A percentile compares a stretch with the other conserved stretches of the same genome.
phyloP scores from a whole-genome alignment of 2,888 invertebrate species.

The Bugula neritina region DNA sequence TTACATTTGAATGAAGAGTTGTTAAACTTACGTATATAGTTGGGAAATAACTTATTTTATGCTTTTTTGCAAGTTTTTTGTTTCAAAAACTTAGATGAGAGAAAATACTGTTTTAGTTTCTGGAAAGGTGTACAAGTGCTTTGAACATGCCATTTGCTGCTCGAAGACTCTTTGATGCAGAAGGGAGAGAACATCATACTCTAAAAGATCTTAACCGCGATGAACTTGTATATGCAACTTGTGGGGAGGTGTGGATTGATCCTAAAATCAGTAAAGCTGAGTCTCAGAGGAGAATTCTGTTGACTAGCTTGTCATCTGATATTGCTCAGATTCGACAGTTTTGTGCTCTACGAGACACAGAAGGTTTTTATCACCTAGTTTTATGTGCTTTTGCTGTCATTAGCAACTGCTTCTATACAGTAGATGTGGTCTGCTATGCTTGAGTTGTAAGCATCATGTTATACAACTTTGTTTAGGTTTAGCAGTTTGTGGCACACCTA shows the following conservation, averaged over 20 bases:
- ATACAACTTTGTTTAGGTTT: too few species aligned
- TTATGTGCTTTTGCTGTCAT: too few species aligned
- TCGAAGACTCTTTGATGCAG: slow-evolving; percentile 47
- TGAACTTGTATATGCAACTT: slow-evolving; percentile 47
- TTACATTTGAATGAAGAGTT: not conserved
- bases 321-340: slow-evolving; percentile 48
- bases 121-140: slow-evolving; percentile 47
- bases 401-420: too few species aligned
- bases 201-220: slow-evolving; percentile 44
- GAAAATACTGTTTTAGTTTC: slow-evolving; percentile 47
- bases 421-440: too few species aligned
- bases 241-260: slow-evolving; percentile 51
- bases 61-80: too few species aligned
- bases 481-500: too few species aligned
- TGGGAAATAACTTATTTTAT: too few species aligned
- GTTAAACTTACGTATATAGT: too few species aligned
- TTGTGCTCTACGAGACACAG: slow-evolving; percentile 44
- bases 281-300: slow-evolving; percentile 46
- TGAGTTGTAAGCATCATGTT: too few species aligned
- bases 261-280: slow-evolving; percentile 47
- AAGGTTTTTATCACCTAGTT: too few species aligned
- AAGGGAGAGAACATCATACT: slow-evolving; percentile 48
- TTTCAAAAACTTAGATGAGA: too few species aligned
- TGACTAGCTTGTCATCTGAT: slow-evolving; percentile 48
- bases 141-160: slow-evolving; percentile 51